Percentiles rank a stretch among this genome's conserved stretches.
Evolutionary conservation across 2,888 invertebrate species (phyloP).

Genomic region (Hylaea fasciaria): DNA sequence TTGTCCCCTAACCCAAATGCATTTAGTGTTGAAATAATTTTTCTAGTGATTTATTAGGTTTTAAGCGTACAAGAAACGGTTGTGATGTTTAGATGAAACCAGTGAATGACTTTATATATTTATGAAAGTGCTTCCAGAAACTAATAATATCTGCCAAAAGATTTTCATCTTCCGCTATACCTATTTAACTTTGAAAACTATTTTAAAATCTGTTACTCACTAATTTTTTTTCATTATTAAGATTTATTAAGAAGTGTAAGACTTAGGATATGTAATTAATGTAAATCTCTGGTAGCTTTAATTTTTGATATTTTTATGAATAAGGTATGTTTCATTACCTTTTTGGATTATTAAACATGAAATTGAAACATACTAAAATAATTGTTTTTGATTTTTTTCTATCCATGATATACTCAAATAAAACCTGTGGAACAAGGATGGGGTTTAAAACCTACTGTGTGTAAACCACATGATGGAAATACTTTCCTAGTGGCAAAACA

Average conservation of each 20-base stretch:
- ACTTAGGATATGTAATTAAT: constrained; percentile 38
- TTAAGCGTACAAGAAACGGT: constrained; percentile 50
- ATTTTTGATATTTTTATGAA: constrained; percentile 57
- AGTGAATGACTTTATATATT: constrained; percentile 36
- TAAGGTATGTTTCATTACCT: constrained; percentile 46
- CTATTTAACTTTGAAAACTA: not conserved
- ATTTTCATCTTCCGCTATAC: constrained; percentile 36
- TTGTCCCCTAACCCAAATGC: constrained; percentile 30
- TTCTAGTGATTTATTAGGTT: constrained; percentile 37
- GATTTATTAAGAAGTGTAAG: constrained; percentile 35
- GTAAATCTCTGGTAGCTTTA: constrained; percentile 73
- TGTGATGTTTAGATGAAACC: constrained; percentile 50
- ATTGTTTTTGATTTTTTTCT: constrained; percentile 13
- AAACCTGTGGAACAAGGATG: not conserved
- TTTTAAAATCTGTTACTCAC: constrained; percentile 16
- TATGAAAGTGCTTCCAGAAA: constrained; percentile 39
- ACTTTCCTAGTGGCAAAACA: too few species aligned
- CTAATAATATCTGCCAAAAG: constrained; percentile 42
- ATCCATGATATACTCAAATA: not conserved
- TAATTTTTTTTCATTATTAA: constrained; percentile 19
- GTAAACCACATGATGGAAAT: too few species aligned
- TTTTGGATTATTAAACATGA: constrained; percentile 46
- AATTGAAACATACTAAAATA: constrained; percentile 13
- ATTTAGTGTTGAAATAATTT: constrained; percentile 32
- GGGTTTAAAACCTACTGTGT: too few species aligned